phyloP scores from a whole-genome alignment of 2,888 invertebrate genomes.

The Proisotoma minuta region DNA sequence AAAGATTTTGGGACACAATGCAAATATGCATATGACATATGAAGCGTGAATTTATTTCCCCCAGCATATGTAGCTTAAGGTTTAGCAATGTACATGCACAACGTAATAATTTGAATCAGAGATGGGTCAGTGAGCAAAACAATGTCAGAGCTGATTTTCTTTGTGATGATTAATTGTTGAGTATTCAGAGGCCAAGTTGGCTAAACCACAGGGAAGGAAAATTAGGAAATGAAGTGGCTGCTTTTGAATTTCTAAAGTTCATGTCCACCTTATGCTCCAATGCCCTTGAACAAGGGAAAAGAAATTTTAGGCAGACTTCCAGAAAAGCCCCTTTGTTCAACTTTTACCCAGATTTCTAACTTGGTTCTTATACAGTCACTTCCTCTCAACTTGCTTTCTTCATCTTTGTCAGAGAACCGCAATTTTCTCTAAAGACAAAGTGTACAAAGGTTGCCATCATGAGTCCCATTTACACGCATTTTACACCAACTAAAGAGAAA shows the following conservation, averaged over 20 bases:
- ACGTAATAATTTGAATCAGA: not conserved
- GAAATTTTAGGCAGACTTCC: not conserved
- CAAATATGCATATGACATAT: too few relatives aligned
- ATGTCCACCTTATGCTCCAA: conserved; percentile 8
- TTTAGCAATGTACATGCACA: too few relatives aligned
- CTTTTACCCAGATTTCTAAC: not conserved
- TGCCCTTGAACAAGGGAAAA: conserved; percentile 7
- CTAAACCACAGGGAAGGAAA: conserved; percentile 8
- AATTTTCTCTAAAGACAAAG: too few relatives aligned
- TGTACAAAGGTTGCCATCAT: too few relatives aligned
- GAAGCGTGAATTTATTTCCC: too few relatives aligned
- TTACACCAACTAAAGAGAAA: too few relatives aligned
- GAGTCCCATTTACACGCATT: too few relatives aligned
- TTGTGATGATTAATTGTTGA: conserved; percentile 11
- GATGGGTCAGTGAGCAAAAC: not conserved
- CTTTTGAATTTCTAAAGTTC: conserved; percentile 5
- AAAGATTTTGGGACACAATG: too few relatives aligned
- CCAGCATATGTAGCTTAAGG: too few relatives aligned
- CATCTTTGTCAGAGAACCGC: too few relatives aligned
- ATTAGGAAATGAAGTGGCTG: conserved; percentile 13
- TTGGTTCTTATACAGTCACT: too few relatives aligned
- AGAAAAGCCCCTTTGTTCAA: not conserved
- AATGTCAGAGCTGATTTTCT: conserved; percentile 14
- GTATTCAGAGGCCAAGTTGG: not conserved
- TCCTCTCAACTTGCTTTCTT: too few relatives aligned